Evolutionary conservation across 2,888 invertebrate species (phyloP), one percentile per base, ranked within the genome.

Genomic region (Cephus runcator): DNA sequence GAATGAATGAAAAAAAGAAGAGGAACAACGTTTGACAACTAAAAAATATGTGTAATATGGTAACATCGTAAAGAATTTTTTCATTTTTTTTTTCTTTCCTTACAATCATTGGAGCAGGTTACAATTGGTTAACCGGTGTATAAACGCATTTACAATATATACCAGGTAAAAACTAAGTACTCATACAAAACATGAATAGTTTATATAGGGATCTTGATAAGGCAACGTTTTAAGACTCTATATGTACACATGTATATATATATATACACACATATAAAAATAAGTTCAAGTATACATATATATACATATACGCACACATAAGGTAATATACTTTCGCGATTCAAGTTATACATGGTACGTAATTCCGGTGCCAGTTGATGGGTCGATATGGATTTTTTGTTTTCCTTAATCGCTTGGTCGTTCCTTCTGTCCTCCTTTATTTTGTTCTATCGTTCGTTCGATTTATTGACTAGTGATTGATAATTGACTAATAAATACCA

Each of bases 401-500:
- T 33, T 71, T 15, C 3, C 40, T 23, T 56, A 23, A 56, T 56
- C 40, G 40, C 40, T 56, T 23, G 40, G 40, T 56, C 40, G 15
- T 56, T 73, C 35, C 35, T 15, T 75, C 30, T 73, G 73, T 76
- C 11, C 73, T 75, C 73, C 23, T 56, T 77, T 73, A 30, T 31
- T 78, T 36, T 31, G 35, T 73, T 56, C 73, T 77, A 30, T 77
- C 69, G 35, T 40, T 77, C 69, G 15, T 82, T 79, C 69, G 75
- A 79, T 56, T 56, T 82, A 85, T 81, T 86, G 84, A 86, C 86
- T 85, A 85, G 84, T 81, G 81, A 83, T 84, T 81, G 33, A 33
- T 73, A 85, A 86, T 86, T 84, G 83, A 86, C 84, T 85, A 87
- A 88, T 85, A 85, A 85, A 85, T 85, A 87, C 80, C 77, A 79